These are phyloP conservation scores for Stylophora pistillata DNA, from an alignment of 64 coral and sea anemone genomes.

Conservation along the genomic window DNA sequence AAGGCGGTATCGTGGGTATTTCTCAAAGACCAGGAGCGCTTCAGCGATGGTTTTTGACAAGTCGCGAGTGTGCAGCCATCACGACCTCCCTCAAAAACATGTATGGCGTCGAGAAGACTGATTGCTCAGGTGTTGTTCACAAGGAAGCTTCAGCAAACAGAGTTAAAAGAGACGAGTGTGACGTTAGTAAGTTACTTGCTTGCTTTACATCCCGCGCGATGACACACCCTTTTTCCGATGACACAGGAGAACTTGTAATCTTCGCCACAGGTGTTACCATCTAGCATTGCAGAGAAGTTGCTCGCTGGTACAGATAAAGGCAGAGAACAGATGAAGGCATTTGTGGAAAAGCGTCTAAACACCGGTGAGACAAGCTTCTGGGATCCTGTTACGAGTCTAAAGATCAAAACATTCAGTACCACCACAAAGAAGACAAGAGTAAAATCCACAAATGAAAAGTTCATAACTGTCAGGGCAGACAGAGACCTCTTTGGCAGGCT, in stretches of 20 bases:
- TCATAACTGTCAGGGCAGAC: slow-evolving; percentile 22
- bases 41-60: slow-evolving; percentile 50
- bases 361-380: slow-evolving; percentile 47
- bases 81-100: slow-evolving; percentile 34
- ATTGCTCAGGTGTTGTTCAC: slow-evolving; percentile 26
- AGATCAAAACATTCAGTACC: slow-evolving; percentile 33
- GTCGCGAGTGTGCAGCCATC: slow-evolving; percentile 11
- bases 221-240: slow-evolving; percentile 40
- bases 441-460: slow-evolving; percentile 24
- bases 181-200: slow-evolving; percentile 36
- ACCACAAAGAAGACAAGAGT: background rate
- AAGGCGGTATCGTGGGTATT: slow-evolving; percentile 52
- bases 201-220: slow-evolving; percentile 57
- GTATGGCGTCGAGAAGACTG: slow-evolving; percentile 35
- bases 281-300: background rate
- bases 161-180: slow-evolving; percentile 37
- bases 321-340: slow-evolving; percentile 1
- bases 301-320: background rate
- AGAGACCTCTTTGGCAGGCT: slow-evolving; percentile 18
- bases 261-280: slow-evolving; percentile 60
- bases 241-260: slow-evolving; percentile 44
- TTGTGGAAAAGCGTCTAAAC: slow-evolving; percentile 2
- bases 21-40: background rate
- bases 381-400: slow-evolving; percentile 24
- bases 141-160: slow-evolving; percentile 27